phyloP scores from a whole-genome alignment of 2,113 vertebrate genomes.

The Pedetes capensis region DNA sequence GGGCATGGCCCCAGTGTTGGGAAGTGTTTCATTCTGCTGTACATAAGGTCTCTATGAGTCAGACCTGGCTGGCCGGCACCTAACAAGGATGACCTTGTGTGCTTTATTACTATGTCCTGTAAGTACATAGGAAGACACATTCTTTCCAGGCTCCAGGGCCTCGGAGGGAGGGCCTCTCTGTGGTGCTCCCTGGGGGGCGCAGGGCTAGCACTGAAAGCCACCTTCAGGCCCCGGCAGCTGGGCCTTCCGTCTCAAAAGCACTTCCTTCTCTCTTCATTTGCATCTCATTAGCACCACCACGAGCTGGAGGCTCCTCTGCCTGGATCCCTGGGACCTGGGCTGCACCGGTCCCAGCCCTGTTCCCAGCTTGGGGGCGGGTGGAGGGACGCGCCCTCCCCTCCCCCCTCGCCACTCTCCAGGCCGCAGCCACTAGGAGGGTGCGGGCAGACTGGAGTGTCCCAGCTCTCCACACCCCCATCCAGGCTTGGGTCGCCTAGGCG shows the following conservation, averaged over 20 bases:
- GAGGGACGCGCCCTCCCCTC: fast-evolving
- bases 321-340: not conserved
- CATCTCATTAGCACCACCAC: constrained; percentile 66
- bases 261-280: constrained; percentile 37
- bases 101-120: not conserved
- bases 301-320: not conserved
- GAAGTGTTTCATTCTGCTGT: too few species aligned
- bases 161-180: not conserved
- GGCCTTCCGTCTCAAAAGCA: constrained; percentile 21
- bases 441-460: not conserved
- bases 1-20: too few species aligned
- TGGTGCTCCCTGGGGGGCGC: not conserved
- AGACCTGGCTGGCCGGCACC: too few species aligned
- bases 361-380: not conserved
- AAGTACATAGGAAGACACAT: not conserved
- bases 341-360: not conserved
- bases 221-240: constrained; percentile 57
- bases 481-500: not conserved
- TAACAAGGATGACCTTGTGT: too few species aligned
- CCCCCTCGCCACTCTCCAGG: not conserved
- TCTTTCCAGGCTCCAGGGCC: not conserved
- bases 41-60: too few species aligned
- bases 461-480: not conserved
- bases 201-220: not conserved
- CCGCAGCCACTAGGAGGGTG: not conserved